Evolutionary conservation across 1,140 invertebrate genomes (phyloP), one percentile per base, ranked within the genome.

Genomic region (Dreissena polymorpha): DNA sequence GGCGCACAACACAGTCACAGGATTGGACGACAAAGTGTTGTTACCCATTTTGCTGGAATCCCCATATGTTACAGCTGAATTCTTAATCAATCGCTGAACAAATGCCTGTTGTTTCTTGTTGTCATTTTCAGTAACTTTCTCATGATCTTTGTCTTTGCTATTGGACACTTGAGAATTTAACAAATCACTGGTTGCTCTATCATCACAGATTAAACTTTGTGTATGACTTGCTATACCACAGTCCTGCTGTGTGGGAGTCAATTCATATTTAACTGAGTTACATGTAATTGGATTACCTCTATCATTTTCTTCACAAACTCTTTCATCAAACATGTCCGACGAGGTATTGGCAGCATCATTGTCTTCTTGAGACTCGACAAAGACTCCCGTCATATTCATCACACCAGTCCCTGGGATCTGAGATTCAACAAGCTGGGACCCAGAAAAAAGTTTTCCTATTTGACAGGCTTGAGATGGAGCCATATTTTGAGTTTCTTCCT

Each of bases 261-360:
- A 64, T 78, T 78, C n/a, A 51, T 8, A 2, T 8, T 39, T 2
- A 39, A 39, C 39, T 39, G 39, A 39, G 39, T 39, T 39, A n/a
- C n/a, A n/a, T n/a, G n/a, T n/a, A 39, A 39, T 39, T 39, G 2
- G 2, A 8, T 2, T 39, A 39, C 39, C 39, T 39, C 39, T 8
- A 39, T 39, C 8, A 8, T 39, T 39, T 39, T 39, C 39, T 39
- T 76, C 76, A 50, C 60, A 27, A 50, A 83, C 69, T 68, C 75
- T 86, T 49, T 83, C 85, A 29, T 73, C 69, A 51, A 86, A 83
- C 12, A 86, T 60, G 27, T 84, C 85, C 77, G 53, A 73, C 0
- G 75, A 77, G 14, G 57, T 78, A 57, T 76, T 75, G 5, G 0
- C 55, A 16, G 5, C 29, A 64, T 49, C 63, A 21, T n/a, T 12